phyloP scores from a whole-genome alignment of 2,888 invertebrate genomes.

The Tenthredo amoena region DNA sequence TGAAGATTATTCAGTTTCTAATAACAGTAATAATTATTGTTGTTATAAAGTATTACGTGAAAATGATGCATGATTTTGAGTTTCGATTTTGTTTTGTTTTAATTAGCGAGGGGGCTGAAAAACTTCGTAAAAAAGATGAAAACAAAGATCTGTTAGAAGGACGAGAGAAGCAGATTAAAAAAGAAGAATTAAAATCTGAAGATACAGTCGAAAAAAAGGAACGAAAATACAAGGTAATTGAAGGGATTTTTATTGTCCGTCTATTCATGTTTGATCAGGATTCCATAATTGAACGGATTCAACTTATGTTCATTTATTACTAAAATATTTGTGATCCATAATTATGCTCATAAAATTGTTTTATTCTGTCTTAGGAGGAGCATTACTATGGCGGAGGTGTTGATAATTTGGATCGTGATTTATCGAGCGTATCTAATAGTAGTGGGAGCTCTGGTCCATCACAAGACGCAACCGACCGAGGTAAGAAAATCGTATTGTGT shows the following conservation, averaged over 20 bases:
- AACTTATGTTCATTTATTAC: slow-evolving; percentile 12
- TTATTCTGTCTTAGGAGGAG: slow-evolving; percentile 77
- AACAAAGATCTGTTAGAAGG: slow-evolving; percentile 76
- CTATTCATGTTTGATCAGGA: not conserved
- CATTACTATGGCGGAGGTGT: slow-evolving; percentile 77
- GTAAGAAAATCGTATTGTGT: slow-evolving; percentile 73
- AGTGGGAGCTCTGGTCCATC: slow-evolving; percentile 76
- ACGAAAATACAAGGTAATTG: slow-evolving; percentile 82
- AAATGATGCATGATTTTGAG: slow-evolving; percentile 56
- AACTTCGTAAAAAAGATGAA: slow-evolving; percentile 74
- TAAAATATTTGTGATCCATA: slow-evolving; percentile 27
- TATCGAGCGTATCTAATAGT: slow-evolving; percentile 79
- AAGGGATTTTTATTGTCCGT: slow-evolving; percentile 74
- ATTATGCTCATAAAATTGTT: not conserved
- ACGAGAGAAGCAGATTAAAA: slow-evolving; percentile 79
- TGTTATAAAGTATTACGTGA: not conserved
- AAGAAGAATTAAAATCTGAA: slow-evolving; percentile 80
- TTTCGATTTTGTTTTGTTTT: slow-evolving; percentile 50
- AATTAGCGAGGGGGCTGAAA: slow-evolving; percentile 69
- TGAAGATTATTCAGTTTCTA: not conserved
- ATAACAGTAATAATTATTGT: not conserved
- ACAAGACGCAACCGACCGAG: slow-evolving; percentile 79
- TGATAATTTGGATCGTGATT: slow-evolving; percentile 81
- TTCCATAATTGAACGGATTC: not conserved
- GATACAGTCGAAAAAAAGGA: slow-evolving; percentile 81